These are phyloP conservation scores for Aphodius granarius DNA, from an alignment of 2,888 invertebrate species.

Conservation along the genomic window DNA sequence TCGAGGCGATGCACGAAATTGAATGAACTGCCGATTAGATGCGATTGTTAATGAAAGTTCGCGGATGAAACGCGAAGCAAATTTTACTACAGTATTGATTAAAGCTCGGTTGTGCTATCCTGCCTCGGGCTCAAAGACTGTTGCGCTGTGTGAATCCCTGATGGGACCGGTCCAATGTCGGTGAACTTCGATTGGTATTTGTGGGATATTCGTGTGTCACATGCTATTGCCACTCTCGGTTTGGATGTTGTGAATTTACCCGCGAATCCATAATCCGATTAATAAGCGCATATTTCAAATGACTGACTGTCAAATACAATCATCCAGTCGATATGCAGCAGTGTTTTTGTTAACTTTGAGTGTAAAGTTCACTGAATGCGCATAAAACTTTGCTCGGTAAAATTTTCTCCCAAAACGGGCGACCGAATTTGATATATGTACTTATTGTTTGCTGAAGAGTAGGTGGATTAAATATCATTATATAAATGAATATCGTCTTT, in stretches of 20 bases:
- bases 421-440: too few relatives aligned
- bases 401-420: too few relatives aligned
- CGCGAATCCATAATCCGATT: background rate
- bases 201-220: background rate
- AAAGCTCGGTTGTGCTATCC: background rate
- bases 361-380: too few relatives aligned
- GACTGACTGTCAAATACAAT: background rate
- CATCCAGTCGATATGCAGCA: background rate
- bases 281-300: background rate
- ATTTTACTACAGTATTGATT: background rate
- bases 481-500: too few relatives aligned
- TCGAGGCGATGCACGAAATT: background rate
- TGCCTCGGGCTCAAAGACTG: background rate
- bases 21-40: background rate
- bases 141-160: background rate
- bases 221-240: background rate
- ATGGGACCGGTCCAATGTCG: background rate
- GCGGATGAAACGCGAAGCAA: background rate
- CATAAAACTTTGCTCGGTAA: too few relatives aligned
- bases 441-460: too few relatives aligned
- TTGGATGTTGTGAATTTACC: background rate
- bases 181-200: background rate
- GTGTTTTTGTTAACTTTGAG: too few relatives aligned
- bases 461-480: too few relatives aligned
- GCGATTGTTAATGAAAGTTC: background rate